Evolutionary conservation across 2,888 invertebrate species (phyloP), one percentile per base, ranked within the genome.

Genomic region (Fissipunctia ypsillon): DNA sequence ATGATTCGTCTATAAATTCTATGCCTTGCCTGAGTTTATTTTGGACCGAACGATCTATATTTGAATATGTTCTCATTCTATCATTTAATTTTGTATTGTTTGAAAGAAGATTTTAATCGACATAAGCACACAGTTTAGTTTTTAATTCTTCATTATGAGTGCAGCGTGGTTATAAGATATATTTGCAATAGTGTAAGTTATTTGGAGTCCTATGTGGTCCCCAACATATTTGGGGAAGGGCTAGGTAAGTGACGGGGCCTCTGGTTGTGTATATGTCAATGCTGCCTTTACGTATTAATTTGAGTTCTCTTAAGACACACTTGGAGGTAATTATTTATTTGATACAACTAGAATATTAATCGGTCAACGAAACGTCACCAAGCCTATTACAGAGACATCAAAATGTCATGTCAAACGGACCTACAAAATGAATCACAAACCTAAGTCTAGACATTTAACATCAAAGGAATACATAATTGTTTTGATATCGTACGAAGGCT

Each of bases 401-500:
- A 4, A 28, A 45, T 50, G 25, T 43, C 41, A 38, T n/a, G 7
- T 1, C 3, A 64, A 50, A 5, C 38, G 38, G 19, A 48, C 10
- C 10, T 50, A 50, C n/a, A 50, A 50, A 50, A 50, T 71, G 59
- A 76, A 65, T 60, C 52, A 76, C 28, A 41, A 52, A 43, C 14
- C 48, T 10, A 52, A 67, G 69, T 80, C 75, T 73, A 84, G 75
- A 72, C 75, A 56, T 64, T 77, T 73, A 83, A 61, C 75, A 73
- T 78, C 73, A 69, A 66, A 69, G 65, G 64, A 76, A 75, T 38
- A 67, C 35, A 59, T n/a, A 76, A 71, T 67, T 41, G 56, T 74
- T 63, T 76, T 68, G 65, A 72, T 73, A 69, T 52, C 22, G 9
- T 41, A 69, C 67, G 79, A 87, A 87, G 83, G 83, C 63, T 87